Base-by-base conservation (phyloP, 30 jellyfish, hydroid and myxozoan species). In the Cassiopea andromeda region DNA sequence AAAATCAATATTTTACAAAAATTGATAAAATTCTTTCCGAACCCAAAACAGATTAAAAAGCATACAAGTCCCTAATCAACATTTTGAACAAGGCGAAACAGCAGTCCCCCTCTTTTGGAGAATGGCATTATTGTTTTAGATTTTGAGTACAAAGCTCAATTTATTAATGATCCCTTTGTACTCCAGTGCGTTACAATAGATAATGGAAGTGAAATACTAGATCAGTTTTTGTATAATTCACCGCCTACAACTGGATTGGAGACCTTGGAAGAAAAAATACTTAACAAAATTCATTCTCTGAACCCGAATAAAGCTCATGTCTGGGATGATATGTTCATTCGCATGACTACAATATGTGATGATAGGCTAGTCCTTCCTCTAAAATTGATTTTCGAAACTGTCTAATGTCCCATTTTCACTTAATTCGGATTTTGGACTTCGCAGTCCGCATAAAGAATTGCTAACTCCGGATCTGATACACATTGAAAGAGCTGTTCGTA, bases 201-300 rank as follows among this genome's bases (percentile, higher is more conserved):
- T 14, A 68, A 8, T 68, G 77, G 77, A 18, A 68, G 77, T 14
- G 15, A 0, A 18, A 68, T 68, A 6, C 77, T n/a, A 17, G 38
- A 27, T 27, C 44, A 68, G 47, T 14, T 68, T 68, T 0, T 68
- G 47, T 43, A 8, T 4, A 68, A 6, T 14, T 18, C 77, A 17
- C 77, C 77, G 0, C 17, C 77, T 4, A 8, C 15, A 68, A 14
- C 77, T n/a, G 77, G 1, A 73, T 73, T 73, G 0, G 9, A 17
- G 60, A 73, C 48, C 83, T 73, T 47, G 57, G 83, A 73, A 1
- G 83, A 73, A 1, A 73, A 73, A 27, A 73, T 73, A 18, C 83
- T 73, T 38, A 73, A 54, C 12, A 73, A 12, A 54, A 18, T 46
- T 46, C 45, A 6, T 73, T 46, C 60, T 3, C 38, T 67, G 60